These are phyloP conservation scores for Sciurus carolinensis DNA, from an alignment of 2,797 vertebrate genomes.

Conservation along the genomic window DNA sequence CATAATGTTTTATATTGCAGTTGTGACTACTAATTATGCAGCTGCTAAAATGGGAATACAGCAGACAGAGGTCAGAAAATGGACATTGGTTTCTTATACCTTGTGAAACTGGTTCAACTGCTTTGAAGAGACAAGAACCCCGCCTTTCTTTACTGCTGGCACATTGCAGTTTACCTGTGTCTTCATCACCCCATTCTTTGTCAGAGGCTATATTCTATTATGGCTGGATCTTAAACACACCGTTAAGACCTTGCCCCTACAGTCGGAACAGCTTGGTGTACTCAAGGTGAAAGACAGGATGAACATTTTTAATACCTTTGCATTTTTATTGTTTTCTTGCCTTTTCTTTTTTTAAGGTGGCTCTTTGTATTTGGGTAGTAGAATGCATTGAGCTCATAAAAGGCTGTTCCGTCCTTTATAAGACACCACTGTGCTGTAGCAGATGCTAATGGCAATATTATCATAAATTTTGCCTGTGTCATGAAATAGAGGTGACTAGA, in stretches of 20 bases:
- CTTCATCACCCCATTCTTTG: not conserved
- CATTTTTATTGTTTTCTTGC: not conserved
- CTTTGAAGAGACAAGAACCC: not conserved
- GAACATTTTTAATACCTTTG: not conserved
- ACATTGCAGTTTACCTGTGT: not conserved
- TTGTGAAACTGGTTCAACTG: not conserved
- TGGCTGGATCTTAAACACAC: not conserved
- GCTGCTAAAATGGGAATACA: not conserved
- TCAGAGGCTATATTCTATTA: not conserved
- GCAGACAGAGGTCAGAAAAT: not conserved
- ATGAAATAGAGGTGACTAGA: not conserved
- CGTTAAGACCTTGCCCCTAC: not conserved
- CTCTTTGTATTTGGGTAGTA: not conserved
- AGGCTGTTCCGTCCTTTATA: not conserved
- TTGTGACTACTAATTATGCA: not conserved
- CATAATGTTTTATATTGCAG: not conserved
- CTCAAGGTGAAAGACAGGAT: not conserved
- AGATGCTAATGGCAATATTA: not conserved
- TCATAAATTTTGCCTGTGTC: not conserved
- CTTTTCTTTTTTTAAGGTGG: not conserved
- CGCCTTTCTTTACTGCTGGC: not conserved
- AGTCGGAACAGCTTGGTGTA: not conserved
- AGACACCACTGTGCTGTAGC: not conserved
- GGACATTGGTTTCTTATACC: not conserved
- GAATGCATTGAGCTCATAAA: not conserved